Base-by-base conservation (phyloP, 2,797 vertebrate species). In the Scleropages formosus region DNA sequence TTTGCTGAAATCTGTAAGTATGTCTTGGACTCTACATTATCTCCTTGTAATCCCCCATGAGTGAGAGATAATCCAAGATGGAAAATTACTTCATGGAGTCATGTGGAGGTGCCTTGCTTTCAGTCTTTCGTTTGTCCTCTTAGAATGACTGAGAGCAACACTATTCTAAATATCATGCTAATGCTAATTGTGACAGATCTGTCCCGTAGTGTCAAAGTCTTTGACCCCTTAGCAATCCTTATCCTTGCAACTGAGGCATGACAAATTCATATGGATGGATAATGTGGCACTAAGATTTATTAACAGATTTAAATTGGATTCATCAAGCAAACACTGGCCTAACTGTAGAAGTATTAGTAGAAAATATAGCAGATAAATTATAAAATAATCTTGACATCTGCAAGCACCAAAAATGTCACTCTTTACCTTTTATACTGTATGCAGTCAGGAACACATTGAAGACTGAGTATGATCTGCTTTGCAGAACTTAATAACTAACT, bases 241-340 rank as follows among this genome's bases (percentile, higher is more conserved):
- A 9, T 20, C 20, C 16, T 61, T 61, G 61, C 18, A 20, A 2
- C 11, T 18, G 18, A 16, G 22, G 15, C 15, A 20, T 39, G 9
- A 31, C 8, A 72, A 60, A 68, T 69, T 27, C 60, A 27, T 60
- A 15, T 51, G 44, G 31, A n/a, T 8, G 58, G 51, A 58, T 22
- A 31, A 31, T 16, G n/a, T 53, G 47, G 0, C 73, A 66, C 27
- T 63, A 12, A 39, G n/a, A 31, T 4, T 53, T 22, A 66, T 44
- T 58, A 47, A 75, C 39, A 26, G n/a, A 22, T 75, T 75, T 56
- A 56, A 51, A 51, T 22, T 20, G 0, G 62, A 66, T 66, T 67
- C 11, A 59, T 65, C 66, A 63, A 75, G 12, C n/a, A 75, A 75
- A 51, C 49, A 31, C 1, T 11, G 11, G 11, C 10, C 27, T 11